Evolutionary conservation across 2,797 vertebrate genomes (phyloP).

Genomic region (Hoplostethus mediterraneus): DNA sequence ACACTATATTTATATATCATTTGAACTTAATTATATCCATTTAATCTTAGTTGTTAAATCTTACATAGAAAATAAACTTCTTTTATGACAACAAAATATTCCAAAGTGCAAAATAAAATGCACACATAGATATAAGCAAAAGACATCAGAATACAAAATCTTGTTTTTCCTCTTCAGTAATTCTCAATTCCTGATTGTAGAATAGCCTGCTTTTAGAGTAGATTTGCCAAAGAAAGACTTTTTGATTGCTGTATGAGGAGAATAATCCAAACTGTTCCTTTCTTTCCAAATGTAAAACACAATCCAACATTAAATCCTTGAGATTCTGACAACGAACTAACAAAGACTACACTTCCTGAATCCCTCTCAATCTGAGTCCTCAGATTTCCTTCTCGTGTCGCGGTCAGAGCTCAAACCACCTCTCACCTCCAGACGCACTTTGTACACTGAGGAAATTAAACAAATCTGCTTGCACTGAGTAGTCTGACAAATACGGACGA

Average conservation of each 20-base stretch:
- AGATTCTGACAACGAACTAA: not conserved
- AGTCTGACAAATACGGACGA: slow-evolving; percentile 1
- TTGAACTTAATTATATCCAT: slow-evolving; percentile 73
- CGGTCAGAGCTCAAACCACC: too few relatives aligned
- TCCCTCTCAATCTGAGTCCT: too few relatives aligned
- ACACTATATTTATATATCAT: slow-evolving; percentile 76
- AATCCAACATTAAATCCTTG: not conserved
- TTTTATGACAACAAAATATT: slow-evolving; percentile 82
- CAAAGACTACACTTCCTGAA: not conserved
- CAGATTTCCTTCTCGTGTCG: too few relatives aligned
- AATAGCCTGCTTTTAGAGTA: slow-evolving; percentile 45
- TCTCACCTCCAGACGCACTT: not conserved
- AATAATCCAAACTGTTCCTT: slow-evolving; percentile 1
- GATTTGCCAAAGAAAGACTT: slow-evolving; percentile 1
- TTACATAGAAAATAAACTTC: slow-evolving; percentile 84
- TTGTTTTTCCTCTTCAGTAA: slow-evolving; percentile 38
- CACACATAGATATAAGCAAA: slow-evolving; percentile 77
- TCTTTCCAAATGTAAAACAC: slow-evolving; percentile 8
- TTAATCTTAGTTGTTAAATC: slow-evolving; percentile 75
- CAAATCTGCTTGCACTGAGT: not conserved
- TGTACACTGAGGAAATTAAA: not conserved
- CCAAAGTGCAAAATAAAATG: slow-evolving; percentile 83
- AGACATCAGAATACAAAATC: slow-evolving; percentile 77
- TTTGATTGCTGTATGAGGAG: slow-evolving; percentile 8
- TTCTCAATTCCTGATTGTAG: slow-evolving; percentile 61